Conservation (phyloP, 2,888 invertebrate species). For the Dione juno region DNA sequence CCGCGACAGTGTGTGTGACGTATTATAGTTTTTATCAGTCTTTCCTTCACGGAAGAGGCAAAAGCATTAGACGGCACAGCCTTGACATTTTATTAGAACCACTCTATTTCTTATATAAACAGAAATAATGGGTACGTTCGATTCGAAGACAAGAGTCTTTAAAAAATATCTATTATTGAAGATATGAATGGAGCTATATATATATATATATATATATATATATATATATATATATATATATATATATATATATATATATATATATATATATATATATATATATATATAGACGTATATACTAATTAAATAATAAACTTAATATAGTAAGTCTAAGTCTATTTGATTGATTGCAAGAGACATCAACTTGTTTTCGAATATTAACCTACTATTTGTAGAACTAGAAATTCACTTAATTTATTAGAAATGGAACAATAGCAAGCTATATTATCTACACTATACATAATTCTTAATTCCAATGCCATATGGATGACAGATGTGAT, state of each 20-base stretch:
- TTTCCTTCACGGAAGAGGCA: conserved; percentile 5
- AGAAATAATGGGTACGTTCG: not conserved
- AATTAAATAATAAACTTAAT: too few species aligned
- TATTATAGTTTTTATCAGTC: conserved; percentile 11
- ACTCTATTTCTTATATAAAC: conserved; percentile 10
- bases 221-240: too few species aligned
- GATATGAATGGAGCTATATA: too few species aligned
- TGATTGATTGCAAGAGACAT: too few species aligned
- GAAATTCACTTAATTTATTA: not conserved
- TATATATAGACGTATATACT: too few species aligned
- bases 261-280: too few species aligned
- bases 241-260: too few species aligned
- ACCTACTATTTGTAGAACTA: too few species aligned
- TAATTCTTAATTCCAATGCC: conserved; percentile 1
- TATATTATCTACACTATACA: not conserved
- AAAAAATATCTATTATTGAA: not conserved
- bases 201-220: too few species aligned
- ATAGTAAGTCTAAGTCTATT: too few species aligned
- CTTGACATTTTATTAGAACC: conserved; percentile 18
- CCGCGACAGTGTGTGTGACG: conserved; percentile 6
- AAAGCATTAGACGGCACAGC: not conserved
- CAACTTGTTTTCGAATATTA: too few species aligned
- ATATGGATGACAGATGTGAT: conserved; percentile 10
- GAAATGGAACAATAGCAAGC: not conserved
- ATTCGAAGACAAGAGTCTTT: too few species aligned